Evolutionary conservation across 2,797 vertebrate species (phyloP), one percentile per base, ranked within the genome.

Genomic region (Acanthurus leucopareius): DNA sequence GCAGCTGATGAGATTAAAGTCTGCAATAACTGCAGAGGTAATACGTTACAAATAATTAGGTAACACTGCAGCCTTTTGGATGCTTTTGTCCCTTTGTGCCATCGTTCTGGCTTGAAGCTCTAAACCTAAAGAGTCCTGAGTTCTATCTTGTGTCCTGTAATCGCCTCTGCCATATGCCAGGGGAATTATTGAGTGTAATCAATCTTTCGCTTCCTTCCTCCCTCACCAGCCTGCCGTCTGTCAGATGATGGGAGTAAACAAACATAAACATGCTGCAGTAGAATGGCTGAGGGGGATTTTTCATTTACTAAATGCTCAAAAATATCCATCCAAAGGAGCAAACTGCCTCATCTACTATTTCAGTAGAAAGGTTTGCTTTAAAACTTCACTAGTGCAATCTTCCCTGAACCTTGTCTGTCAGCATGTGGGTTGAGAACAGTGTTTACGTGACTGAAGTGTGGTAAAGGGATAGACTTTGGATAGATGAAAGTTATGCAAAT

Each of bases 111-210:
- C 45, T 22, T 22, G 4, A 35, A 75, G 65, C 73, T 79, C 14
- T 79, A 35, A 85, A 62, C 69, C 66, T 77, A 20, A 75, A 65
- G 54, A 48, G 64, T 67, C 40, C 42, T 2, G 11, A 45, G 25
- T 60, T 84, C 40, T n/a, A 22, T 68, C 66, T 68, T 4, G 58
- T 69, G 52, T 45, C 66, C 19, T 69, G 54, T 76, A 79, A 87
- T 92, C 76, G 7, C 63, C 62, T 80, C 45, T 59, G 60, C 84
- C 76, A 80, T 80, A 87, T 80, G 83, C 49, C 73, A 19, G 28
- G 64, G 79, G 79, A 86, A 79, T 91, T 80, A 82, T 78, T 77
- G 84, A 83, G 82, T 66, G 38, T 67, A 53, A 80, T 78, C 72
- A 69, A 79, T 86, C 45, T 61, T 53, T 49, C 11, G 22, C 47